Evolutionary conservation across 2,888 invertebrate species (phyloP), one percentile per base, ranked within the genome.

Genomic region (Tiliacea aurago): DNA sequence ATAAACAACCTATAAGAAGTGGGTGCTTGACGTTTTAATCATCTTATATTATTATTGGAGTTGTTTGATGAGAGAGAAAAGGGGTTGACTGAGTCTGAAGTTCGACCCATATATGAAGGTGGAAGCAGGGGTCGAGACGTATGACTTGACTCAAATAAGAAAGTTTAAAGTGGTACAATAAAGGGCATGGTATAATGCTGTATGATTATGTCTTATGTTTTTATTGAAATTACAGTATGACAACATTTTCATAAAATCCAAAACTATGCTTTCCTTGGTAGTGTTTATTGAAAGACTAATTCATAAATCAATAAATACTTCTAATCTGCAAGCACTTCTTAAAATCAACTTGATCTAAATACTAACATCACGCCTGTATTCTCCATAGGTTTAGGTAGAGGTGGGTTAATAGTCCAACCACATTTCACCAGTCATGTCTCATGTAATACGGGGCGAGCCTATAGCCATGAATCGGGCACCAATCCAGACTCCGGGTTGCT

Each of bases 21-120:
- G 45, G 28, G 51, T 70, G 23, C 76, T 76, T 66, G 65, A 66
- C 28, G 66, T 81, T 81, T 47, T 62, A 47, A 58, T 66, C 62
- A 62, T 81, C 28, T 61, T 65, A 61, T 51, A 61, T 75, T 49
- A 67, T 28, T 5, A 41, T 51, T n/a, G 3, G 33, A 33, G 15
- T 49, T 56, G 59, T 47, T 64, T 33, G 0, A 33, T 37, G 1
- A 18, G 7, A 37, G 3, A 18, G 37, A 41, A 28, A 28, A 18
- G 13, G 2, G n/a, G 37, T 76, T 76, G 43, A 45, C 1, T 37
- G 9, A 20, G 15, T 20, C 0, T 15, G 7, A n/a, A 15, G 13
- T 45, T 41, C 41, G 28, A 20, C 13, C 9, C 28, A 61, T 18
- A 18, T 2, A 7, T 45, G 15, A 15, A 23, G 15, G 4, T 43